Evolutionary conservation across 2,888 invertebrate genomes (phyloP).

Genomic region (Petrolisthes manimaculis): DNA sequence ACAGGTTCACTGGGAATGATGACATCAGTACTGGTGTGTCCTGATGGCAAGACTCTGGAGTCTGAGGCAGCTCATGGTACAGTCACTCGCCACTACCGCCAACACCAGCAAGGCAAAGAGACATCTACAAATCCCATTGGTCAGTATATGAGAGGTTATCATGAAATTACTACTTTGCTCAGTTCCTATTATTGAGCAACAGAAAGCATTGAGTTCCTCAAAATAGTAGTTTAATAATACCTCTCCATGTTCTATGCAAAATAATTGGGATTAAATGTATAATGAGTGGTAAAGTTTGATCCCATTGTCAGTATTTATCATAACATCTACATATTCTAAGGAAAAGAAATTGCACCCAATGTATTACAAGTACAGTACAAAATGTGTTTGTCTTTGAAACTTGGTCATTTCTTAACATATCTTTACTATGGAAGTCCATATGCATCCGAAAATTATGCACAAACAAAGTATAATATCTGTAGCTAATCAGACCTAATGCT

Average conservation of each 20-base stretch:
- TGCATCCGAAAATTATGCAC: too few species aligned
- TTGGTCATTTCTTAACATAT: too few species aligned
- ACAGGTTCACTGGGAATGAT: constrained; percentile 91
- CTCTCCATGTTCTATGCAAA: background rate
- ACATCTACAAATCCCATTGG: constrained; percentile 98
- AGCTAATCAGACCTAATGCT: too few species aligned
- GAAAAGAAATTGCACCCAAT: too few species aligned
- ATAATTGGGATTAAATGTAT: too few species aligned
- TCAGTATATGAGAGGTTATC: constrained; percentile 66
- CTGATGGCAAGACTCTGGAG: constrained; percentile 98
- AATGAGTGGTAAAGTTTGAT: too few species aligned
- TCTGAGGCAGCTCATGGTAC: constrained; percentile 99
- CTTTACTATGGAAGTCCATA: too few species aligned
- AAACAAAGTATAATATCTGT: too few species aligned
- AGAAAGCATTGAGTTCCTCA: background rate
- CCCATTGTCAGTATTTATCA: too few species aligned
- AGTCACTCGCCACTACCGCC: constrained; percentile 85
- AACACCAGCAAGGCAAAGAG: constrained; percentile 84
- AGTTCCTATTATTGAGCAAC: background rate
- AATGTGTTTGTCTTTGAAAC: too few species aligned
- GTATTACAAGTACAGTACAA: too few species aligned
- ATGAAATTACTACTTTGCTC: background rate
- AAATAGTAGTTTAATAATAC: background rate
- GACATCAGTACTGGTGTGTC: constrained; percentile 97
- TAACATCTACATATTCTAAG: too few species aligned